A percentile compares a stretch with the other conserved stretches of the same genome.
Conservation (phyloP, 2,888 invertebrate species). For the Acleris holmiana region DNA sequence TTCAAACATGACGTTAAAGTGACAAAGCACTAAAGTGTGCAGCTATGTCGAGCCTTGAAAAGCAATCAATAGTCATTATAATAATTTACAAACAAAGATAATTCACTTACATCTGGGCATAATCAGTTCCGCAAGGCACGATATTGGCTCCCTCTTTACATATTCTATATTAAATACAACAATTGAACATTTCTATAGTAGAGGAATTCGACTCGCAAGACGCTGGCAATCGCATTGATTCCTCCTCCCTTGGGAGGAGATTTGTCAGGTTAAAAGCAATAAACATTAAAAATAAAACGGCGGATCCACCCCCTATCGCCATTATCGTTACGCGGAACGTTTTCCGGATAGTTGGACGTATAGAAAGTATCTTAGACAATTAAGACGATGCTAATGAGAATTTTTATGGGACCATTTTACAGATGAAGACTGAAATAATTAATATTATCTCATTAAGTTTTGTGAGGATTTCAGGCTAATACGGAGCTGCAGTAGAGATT, state of each 20-base stretch:
- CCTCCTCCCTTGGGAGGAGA: constrained; percentile 70
- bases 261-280: constrained; percentile 78
- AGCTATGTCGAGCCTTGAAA: too few species aligned
- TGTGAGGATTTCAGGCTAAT: too few species aligned
- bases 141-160: too few species aligned
- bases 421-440: background rate
- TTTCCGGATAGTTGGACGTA: constrained; percentile 28
- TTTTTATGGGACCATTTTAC: background rate
- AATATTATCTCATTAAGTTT: too few species aligned
- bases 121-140: too few species aligned
- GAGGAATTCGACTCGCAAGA: constrained; percentile 47
- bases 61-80: too few species aligned
- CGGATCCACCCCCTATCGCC: constrained; percentile 63
- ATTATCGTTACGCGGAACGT: constrained; percentile 38
- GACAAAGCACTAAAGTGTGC: too few species aligned
- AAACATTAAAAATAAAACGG: constrained; percentile 83
- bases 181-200: constrained; percentile 47
- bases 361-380: constrained; percentile 21
- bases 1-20: too few species aligned
- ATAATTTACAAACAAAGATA: too few species aligned
- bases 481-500: too few species aligned
- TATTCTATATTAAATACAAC: too few species aligned
- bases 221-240: constrained; percentile 75
- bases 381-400: constrained; percentile 7
- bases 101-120: too few species aligned